Evolutionary conservation across 1,140 invertebrate species (phyloP), one percentile per base, ranked within the genome.

Genomic region (Berghia stephanieae): DNA sequence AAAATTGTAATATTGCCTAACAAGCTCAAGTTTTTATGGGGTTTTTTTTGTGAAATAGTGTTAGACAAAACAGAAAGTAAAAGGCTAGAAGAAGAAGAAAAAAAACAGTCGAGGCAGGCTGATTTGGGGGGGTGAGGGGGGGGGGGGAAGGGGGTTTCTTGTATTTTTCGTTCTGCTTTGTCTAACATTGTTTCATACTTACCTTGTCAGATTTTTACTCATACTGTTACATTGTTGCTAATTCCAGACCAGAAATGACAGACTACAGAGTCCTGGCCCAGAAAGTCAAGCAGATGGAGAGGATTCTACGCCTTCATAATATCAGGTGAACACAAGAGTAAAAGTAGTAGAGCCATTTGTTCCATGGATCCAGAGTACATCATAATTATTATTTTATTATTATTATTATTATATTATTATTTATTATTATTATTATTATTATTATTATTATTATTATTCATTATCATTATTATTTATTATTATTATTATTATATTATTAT

Each of bases 251-350:
- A 40, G 79, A 85, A 43, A 42, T 87, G 34, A 84, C 83, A 70
- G 87, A 88, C 77, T 86, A 86, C 77, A 80, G 84, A 66, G 78
- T 81, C 10, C 78, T 81, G 21, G 76, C 84, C 63, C 81, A 83
- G 42, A 79, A 84, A 71, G 80, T 85, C 5, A 86, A 86, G 79
- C 85, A 87, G 66, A 76, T 87, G 55, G 85, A 88, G 63, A 83
- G 83, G 68, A 42, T 88, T n/a, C 73, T 88, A 21, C 69, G 77
- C 42, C 78, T 81, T 36, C 85, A 88, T 73, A 87, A 83, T 69
- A 87, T 87, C 52, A 83, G 83, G 87, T 88, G 78, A 55, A 44
- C 49, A 63, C 40, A 21, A 42, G 3, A 36, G 66, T 10, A 52
- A 34, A 27, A 60, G 31, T 31, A 43, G 13, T 27, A 13, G 24